Percentiles rank a stretch among this genome's conserved stretches.
phyloP scores from a whole-genome alignment of 2,113 vertebrate genomes.

The Strix uralensis region DNA sequence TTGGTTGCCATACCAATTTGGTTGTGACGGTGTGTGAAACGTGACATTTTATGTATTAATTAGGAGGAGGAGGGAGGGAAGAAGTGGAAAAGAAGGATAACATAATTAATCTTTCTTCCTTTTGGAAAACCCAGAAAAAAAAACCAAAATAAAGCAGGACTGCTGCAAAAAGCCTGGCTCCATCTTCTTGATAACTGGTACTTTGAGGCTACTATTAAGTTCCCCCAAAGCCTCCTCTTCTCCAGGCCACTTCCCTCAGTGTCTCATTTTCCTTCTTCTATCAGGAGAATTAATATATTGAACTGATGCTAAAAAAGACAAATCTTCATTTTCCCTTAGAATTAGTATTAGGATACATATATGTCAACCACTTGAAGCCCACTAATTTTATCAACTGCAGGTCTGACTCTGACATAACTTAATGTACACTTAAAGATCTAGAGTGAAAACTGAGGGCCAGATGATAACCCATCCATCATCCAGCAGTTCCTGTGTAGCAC shows the following conservation, averaged over 20 bases:
- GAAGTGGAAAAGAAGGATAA: not conserved
- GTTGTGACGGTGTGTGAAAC: not conserved
- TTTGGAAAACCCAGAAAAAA: not conserved
- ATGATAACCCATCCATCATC: not conserved
- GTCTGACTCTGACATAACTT: not conserved
- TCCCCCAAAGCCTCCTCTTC: not conserved
- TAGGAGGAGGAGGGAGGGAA: not conserved
- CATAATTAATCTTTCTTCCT: not conserved
- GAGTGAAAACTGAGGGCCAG: not conserved
- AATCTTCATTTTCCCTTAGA: not conserved
- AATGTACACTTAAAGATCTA: not conserved
- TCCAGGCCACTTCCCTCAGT: not conserved
- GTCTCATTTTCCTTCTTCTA: not conserved
- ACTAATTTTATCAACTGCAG: not conserved
- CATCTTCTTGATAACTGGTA: not conserved
- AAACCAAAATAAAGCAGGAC: not conserved
- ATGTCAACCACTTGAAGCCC: not conserved
- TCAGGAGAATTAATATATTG: not conserved
- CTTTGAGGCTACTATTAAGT: not conserved
- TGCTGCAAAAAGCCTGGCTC: not conserved
- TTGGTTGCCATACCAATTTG: not conserved
- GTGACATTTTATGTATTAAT: not conserved
- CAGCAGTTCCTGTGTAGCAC: not conserved
- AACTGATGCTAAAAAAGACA: not conserved
- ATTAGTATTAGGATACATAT: not conserved